These are phyloP conservation scores for Isurus oxyrinchus DNA, from an alignment of 2,113 vertebrate species.

Conservation along the genomic window DNA sequence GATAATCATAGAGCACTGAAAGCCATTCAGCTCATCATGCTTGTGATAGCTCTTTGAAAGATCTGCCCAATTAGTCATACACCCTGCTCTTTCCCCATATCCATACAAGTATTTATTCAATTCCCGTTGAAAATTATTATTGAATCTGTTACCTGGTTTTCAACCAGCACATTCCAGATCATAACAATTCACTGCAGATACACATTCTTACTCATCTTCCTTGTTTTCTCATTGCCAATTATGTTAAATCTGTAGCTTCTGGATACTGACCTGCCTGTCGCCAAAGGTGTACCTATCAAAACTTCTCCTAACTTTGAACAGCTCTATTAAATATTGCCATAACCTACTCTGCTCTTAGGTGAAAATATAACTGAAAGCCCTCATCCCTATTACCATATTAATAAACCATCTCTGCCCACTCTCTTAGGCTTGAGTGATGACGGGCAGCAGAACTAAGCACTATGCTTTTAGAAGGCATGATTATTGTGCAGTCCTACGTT, in stretches of 20 bases:
- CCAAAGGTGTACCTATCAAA: background rate
- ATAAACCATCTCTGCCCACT: background rate
- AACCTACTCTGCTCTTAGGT: background rate
- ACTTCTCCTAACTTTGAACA: background rate
- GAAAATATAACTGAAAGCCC: background rate
- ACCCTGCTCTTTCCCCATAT: background rate
- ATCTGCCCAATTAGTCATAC: background rate
- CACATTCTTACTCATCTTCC: background rate
- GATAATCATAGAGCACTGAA: background rate
- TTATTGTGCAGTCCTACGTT: background rate
- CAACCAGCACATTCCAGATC: background rate
- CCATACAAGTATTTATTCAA: background rate
- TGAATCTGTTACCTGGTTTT: background rate
- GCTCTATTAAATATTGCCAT: background rate
- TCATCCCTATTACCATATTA: background rate
- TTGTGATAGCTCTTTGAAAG: background rate
- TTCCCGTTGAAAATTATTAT: background rate
- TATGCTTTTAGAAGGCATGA: background rate
- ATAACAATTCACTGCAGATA: too few relatives aligned
- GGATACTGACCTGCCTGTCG: background rate
- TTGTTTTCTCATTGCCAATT: background rate
- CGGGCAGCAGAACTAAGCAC: background rate
- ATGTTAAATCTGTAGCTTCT: background rate
- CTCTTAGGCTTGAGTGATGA: background rate
- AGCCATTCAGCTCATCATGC: background rate